phyloP scores from a whole-genome alignment of 2,888 invertebrate species.

The Campoplex capitator region DNA sequence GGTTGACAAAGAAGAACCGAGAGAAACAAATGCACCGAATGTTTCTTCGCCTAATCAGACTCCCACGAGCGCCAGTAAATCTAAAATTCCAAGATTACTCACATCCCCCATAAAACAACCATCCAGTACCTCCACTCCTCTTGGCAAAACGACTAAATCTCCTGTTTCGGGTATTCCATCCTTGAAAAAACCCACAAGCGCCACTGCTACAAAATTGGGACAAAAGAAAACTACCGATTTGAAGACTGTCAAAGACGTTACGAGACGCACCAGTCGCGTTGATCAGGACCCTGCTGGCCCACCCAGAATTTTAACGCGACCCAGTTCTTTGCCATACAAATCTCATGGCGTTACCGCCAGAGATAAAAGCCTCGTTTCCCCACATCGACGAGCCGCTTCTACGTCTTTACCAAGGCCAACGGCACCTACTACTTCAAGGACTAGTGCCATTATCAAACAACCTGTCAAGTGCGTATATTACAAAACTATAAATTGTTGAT shows the following conservation, averaged over 20 bases:
- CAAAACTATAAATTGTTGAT: background rate
- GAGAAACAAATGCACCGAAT: slow-evolving; percentile 73
- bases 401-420: slow-evolving; percentile 88
- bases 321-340: slow-evolving; percentile 90
- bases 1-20: slow-evolving; percentile 86
- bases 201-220: slow-evolving; percentile 64
- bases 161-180: slow-evolving; percentile 81
- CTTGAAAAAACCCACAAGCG: slow-evolving; percentile 77
- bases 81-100: slow-evolving; percentile 91
- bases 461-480: slow-evolving; percentile 84
- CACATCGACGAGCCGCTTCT: slow-evolving; percentile 89
- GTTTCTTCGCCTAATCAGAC: slow-evolving; percentile 80
- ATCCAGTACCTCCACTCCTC: slow-evolving; percentile 67
- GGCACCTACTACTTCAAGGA: slow-evolving; percentile 77
- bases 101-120: slow-evolving; percentile 89
- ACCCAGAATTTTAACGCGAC: slow-evolving; percentile 85
- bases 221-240: slow-evolving; percentile 64
- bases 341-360: slow-evolving; percentile 81
- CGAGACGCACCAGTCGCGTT: slow-evolving; percentile 87
- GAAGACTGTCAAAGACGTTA: slow-evolving; percentile 74
- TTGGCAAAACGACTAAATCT: slow-evolving; percentile 74
- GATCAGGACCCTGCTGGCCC: slow-evolving; percentile 86
- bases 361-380: slow-evolving; percentile 81
- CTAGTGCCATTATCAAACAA: slow-evolving; percentile 76
- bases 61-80: slow-evolving; percentile 85